Conservation (phyloP, 1,140 invertebrate genomes). For the Propsilocerus akamusi region DNA sequence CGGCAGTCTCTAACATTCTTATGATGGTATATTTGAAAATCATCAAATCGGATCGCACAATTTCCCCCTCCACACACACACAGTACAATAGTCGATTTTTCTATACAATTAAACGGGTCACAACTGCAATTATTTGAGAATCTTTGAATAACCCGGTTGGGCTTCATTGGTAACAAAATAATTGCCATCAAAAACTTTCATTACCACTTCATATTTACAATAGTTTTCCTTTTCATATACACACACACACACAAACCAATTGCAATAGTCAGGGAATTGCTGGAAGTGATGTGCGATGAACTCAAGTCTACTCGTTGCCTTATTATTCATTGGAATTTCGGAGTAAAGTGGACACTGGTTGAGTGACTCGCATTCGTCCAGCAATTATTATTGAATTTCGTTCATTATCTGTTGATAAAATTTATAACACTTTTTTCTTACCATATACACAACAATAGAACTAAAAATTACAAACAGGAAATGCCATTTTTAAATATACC, state of each 20-base stretch:
- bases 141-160: neutral
- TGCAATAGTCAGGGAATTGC: conserved; percentile 1
- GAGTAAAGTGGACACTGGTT: neutral
- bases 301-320: neutral
- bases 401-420: neutral
- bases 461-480: too few relatives aligned
- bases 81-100: neutral
- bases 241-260: neutral
- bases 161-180: neutral
- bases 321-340: neutral
- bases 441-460: conserved; percentile 2
- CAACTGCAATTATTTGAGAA: neutral
- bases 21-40: conserved; percentile 4
- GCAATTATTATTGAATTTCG: neutral
- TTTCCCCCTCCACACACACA: neutral
- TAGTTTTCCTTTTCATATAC: conserved; percentile 2
- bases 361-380: neutral
- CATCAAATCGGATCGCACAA: neutral
- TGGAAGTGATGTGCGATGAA: neutral
- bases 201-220: conserved; percentile 3
- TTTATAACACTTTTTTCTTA: too few relatives aligned
- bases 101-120: neutral
- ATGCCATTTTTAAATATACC: conserved; percentile 1
- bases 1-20: neutral
- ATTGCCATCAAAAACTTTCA: too few relatives aligned